Conservation (phyloP, 2,797 vertebrate species). For the Pipistrellus pygmaeus region DNA sequence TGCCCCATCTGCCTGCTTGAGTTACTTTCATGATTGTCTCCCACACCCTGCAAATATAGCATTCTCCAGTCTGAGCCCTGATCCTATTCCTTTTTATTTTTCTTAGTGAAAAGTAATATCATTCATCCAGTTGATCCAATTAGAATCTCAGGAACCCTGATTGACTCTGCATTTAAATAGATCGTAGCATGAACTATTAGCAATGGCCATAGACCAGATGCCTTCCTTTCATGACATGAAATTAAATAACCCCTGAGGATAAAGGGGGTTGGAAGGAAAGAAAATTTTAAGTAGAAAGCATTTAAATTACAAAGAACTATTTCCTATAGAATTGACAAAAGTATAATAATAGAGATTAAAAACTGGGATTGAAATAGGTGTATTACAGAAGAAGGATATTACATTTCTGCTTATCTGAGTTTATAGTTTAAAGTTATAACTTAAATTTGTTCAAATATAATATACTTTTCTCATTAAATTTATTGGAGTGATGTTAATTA, state of each 20-base stretch:
- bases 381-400: not conserved
- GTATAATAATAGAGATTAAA: not conserved
- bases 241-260: not conserved
- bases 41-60: not conserved
- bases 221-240: not conserved
- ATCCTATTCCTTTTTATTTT: not conserved
- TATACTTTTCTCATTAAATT: not conserved
- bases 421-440: not conserved
- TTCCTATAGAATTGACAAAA: not conserved
- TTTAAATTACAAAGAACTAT: not conserved
- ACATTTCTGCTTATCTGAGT: not conserved
- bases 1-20: not conserved
- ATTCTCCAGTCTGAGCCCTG: not conserved
- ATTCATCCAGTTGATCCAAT: not conserved
- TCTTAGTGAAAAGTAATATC: not conserved
- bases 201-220: not conserved
- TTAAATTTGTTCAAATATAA: not conserved
- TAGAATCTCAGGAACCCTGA: not conserved
- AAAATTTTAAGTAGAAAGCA: not conserved
- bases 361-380: not conserved
- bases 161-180: not conserved
- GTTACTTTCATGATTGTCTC: constrained; percentile 17
- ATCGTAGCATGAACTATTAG: not conserved
- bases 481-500: not conserved
- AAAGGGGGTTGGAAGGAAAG: not conserved